Evolutionary conservation across 1,140 invertebrate species (phyloP).

Genomic region (Drosophila murphyi): DNA sequence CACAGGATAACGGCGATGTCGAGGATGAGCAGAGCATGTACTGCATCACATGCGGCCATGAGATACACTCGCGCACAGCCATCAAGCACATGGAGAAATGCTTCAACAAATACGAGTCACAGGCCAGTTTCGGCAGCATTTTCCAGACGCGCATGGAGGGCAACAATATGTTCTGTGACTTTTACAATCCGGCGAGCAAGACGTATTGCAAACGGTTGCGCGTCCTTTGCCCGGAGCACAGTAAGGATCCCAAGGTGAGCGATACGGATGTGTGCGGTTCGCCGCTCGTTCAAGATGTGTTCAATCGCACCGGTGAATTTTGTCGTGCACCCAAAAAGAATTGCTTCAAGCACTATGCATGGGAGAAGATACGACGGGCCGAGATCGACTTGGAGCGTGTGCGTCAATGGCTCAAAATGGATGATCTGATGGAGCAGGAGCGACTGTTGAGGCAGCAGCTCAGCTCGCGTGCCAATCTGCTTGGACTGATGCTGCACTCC

Average conservation of each 20-base stretch:
- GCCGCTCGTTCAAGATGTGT: slow-evolving; percentile 93
- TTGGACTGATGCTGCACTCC: slow-evolving; percentile 97
- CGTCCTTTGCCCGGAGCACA: slow-evolving; percentile 98
- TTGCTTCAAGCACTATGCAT: slow-evolving; percentile 96
- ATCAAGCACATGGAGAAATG: slow-evolving; percentile 98
- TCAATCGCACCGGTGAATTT: slow-evolving; percentile 90
- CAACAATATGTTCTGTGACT: slow-evolving; percentile 99
- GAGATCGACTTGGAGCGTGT: slow-evolving; percentile 93
- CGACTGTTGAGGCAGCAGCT: slow-evolving; percentile 94
- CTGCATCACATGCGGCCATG: slow-evolving; percentile 98
- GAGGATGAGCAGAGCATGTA: slow-evolving; percentile 95
- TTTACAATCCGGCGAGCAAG: slow-evolving; percentile 94
- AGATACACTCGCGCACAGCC: slow-evolving; percentile 94
- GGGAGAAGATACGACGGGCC: slow-evolving; percentile 97
- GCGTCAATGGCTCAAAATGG: slow-evolving; percentile 95
- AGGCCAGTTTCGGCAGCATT: slow-evolving; percentile 97
- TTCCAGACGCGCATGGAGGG: slow-evolving; percentile 97
- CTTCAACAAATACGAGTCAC: slow-evolving; percentile 98
- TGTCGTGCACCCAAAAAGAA: slow-evolving; percentile 92
- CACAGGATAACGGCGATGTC: slow-evolving; percentile 85
- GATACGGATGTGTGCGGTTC: slow-evolving; percentile 95
- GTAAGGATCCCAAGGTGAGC: slow-evolving; percentile 96
- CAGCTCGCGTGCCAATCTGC: slow-evolving; percentile 94
- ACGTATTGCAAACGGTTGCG: slow-evolving; percentile 98
- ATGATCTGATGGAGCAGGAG: slow-evolving; percentile 98